Evolutionary conservation across 2,113 vertebrate genomes (phyloP), one percentile per base, ranked within the genome.

Genomic region (Otocyon megalotis): DNA sequence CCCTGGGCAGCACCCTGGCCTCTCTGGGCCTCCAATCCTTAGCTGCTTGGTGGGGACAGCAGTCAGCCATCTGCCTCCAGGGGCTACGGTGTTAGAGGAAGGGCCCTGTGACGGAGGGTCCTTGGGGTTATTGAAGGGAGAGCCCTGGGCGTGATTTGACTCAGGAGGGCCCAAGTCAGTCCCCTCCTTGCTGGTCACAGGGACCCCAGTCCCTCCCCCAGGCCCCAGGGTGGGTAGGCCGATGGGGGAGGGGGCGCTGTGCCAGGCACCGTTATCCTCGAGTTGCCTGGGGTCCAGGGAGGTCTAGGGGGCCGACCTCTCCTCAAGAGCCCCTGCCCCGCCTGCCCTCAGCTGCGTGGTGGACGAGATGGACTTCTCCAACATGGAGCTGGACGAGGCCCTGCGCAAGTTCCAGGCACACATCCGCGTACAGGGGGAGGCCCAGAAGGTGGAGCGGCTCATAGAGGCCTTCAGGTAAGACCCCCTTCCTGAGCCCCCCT

Each of bases 381-480:
- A 98, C 98, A 99, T 99, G 99, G 99, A 99, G 98, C 99, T 99
- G 96, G 99, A 99, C 0, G 99, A 99, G 98, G 99, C 99, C 24
- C 98, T 99, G 97, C 97, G 99, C 94, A 99, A 99, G 98, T 99
- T 99, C 98, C 99, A 99, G 98, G 99, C 99, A 2, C 99, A 99
- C 93, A 99, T 99, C 93, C 99, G 99, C 0, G 99, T 99, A 80
- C 99, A 99, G 96, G 99, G 99, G 10, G 99, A 99, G 92, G 99
- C 99, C 0, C 99, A 99, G 98, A 99, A 99, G 98, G 99, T 99
- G n/a, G 99, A 99, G 97, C 98, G 99, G 97, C 99, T 99, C 96
- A 99, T 99, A n/a, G 99, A 99, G 98, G 99, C 99, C 32, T 99
- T 99, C 98, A 99, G 99, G 99, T 99, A 96, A 97, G 98, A 30